phyloP scores from a whole-genome alignment of 2,113 vertebrate species.

The Phalacrocorax brasilianus region DNA sequence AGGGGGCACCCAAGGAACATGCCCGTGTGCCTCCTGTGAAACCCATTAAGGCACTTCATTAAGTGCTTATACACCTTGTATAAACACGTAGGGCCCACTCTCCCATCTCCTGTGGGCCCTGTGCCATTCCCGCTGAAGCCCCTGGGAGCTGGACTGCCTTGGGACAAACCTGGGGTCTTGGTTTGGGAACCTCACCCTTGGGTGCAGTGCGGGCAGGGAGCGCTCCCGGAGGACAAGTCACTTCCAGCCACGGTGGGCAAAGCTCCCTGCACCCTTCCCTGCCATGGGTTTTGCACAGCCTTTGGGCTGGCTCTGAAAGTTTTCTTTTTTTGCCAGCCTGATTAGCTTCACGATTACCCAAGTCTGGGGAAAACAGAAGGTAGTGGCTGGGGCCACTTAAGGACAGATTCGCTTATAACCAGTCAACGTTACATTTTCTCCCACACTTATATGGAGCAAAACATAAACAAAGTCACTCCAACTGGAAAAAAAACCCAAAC shows the following conservation, averaged over 20 bases:
- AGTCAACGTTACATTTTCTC: background rate
- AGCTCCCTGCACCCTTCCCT: background rate
- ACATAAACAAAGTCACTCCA: background rate
- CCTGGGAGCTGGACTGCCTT: background rate
- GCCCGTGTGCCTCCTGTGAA: background rate
- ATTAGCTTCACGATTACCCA: background rate
- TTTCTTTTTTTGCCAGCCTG: background rate
- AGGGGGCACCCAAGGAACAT: background rate
- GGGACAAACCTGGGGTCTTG: background rate
- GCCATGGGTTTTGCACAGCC: background rate
- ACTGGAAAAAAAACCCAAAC: background rate
- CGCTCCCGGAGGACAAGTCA: rapidly evolving
- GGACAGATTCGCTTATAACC: background rate
- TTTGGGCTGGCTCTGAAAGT: background rate
- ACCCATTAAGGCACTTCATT: background rate
- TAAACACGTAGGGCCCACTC: background rate
- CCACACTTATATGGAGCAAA: background rate
- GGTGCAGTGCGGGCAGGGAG: rapidly evolving
- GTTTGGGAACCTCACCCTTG: background rate
- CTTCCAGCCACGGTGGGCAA: background rate
- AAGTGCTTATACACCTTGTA: background rate
- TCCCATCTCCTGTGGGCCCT: rapidly evolving
- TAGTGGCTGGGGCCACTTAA: background rate
- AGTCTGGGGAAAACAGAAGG: background rate
- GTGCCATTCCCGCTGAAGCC: background rate